Base-by-base conservation (phyloP, 2,888 invertebrate species). In the Sinhomidia bicolor region DNA sequence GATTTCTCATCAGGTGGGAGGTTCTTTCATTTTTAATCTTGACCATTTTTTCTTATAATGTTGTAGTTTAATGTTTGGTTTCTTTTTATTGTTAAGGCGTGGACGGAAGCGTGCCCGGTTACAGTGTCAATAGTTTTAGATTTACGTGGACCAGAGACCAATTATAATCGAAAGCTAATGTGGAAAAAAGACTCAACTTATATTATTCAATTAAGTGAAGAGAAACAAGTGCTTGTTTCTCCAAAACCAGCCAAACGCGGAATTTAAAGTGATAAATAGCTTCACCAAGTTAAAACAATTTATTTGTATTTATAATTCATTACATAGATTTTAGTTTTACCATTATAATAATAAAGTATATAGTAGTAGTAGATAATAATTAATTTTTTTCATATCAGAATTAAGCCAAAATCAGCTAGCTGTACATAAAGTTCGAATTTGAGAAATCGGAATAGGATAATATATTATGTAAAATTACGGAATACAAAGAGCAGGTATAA, bases 51-150 rank as follows among this genome's bases (percentile, higher is more conserved):
- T 62, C 20, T 57, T 3, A 44, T 57, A 17, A 80, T n/a, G n/a
- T 68, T 65, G 57, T 36, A 9, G 29, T 68, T 78, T 81, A 17
- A 57, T 14, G 62, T 14, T 26, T 76, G 32, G 44, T 47, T 41
- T 17, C 36, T 83, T 60, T 71, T 84, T 82, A 84, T 5, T 80
- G 17, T 54, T 54, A 1, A 92, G 91, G 92, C 93, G 23, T 98
- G 98, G 98, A 97, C 97, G 85, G 98, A 98, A 94, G 96, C 98
- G 0, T 97, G 97, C 92, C 96, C 97, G 86, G 96, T 98, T 23
- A 97, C 98, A 93, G 96, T 98, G 88, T 96, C 96, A 4, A 95
- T 98, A 57, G 97, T 97, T 57, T 94, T 98, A 65, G 96, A 97
- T 4, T 96, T 97, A 0, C 90, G 89, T 12, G 92, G 90, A 12